These are phyloP conservation scores for Diploptera punctata DNA, from an alignment of 2,888 invertebrate genomes.

Conservation along the genomic window DNA sequence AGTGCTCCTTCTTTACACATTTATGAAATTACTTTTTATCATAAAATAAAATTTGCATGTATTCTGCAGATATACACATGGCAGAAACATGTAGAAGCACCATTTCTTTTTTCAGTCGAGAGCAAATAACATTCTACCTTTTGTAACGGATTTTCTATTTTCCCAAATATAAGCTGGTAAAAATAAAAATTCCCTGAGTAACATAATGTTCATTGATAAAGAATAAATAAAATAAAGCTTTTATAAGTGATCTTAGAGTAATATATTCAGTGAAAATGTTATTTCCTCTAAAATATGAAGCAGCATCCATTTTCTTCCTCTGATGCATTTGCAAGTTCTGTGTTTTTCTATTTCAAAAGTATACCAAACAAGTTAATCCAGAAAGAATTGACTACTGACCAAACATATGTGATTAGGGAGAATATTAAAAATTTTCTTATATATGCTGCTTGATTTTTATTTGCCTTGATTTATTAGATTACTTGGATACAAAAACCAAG, in stretches of 20 bases:
- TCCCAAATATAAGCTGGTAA: neutral
- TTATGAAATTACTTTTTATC: neutral
- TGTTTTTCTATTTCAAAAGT: neutral
- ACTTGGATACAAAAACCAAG: neutral
- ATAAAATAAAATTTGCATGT: neutral
- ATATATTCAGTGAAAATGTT: neutral
- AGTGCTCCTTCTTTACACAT: too few relatives aligned
- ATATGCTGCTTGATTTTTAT: neutral
- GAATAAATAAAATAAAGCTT: neutral
- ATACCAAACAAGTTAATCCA: neutral
- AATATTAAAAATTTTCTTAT: neutral
- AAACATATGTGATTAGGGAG: too few relatives aligned
- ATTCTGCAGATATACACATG: neutral
- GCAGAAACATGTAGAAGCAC: neutral
- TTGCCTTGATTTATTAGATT: neutral
- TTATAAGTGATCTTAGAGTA: neutral
- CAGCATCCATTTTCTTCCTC: neutral
- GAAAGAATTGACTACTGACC: neutral
- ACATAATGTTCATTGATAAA: conserved; percentile 12
- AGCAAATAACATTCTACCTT: neutral
- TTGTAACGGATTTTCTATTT: neutral
- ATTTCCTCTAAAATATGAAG: conserved; percentile 1
- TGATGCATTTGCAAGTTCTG: neutral
- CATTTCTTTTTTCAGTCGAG: neutral
- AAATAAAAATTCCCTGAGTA: conserved; percentile 22